Evolutionary conservation across 92 coral and sea anemone genomes (phyloP).

Genomic region (Pocillopora meandrina): DNA sequence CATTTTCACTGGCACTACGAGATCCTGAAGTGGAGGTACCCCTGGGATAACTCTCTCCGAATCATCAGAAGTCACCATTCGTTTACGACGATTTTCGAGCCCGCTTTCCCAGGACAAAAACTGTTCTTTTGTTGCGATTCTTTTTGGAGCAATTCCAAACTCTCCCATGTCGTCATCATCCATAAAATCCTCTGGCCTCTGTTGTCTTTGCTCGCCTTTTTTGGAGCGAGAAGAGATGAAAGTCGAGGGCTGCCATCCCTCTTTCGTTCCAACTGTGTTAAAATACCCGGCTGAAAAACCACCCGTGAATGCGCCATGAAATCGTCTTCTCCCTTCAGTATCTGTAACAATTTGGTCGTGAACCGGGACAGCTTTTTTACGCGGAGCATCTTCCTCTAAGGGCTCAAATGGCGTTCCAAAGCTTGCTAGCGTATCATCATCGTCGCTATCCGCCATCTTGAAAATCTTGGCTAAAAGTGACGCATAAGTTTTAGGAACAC

Average conservation of each 20-base stretch:
- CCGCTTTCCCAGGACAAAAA: constrained; percentile 60
- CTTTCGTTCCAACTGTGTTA: constrained; percentile 96
- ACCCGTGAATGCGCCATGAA: constrained; percentile 99
- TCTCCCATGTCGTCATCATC: constrained; percentile 97
- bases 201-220: constrained; percentile 61
- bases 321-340: constrained; percentile 88
- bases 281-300: constrained; percentile 99
- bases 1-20: constrained; percentile 86
- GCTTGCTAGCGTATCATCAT: constrained; percentile 74
- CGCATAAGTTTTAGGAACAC: not conserved
- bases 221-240: constrained; percentile 89
- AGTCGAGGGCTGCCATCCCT: constrained; percentile 95
- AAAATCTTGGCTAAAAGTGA: not conserved
- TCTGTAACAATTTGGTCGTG: constrained; percentile 99
- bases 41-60: constrained; percentile 48
- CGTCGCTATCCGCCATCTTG: constrained; percentile 94
- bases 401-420: constrained; percentile 92
- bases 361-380: constrained; percentile 91
- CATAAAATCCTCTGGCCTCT: constrained; percentile 98
- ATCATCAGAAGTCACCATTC: not conserved
- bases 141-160: constrained; percentile 95
- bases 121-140: constrained; percentile 79
- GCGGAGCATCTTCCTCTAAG: constrained; percentile 92
- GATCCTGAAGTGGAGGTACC: constrained; percentile 67
- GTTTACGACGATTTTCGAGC: constrained; percentile 43